These are phyloP conservation scores for Aurelia coerulea DNA, from an alignment of 30 jellyfish, hydroid and myxozoan genomes.

Conservation along the genomic window DNA sequence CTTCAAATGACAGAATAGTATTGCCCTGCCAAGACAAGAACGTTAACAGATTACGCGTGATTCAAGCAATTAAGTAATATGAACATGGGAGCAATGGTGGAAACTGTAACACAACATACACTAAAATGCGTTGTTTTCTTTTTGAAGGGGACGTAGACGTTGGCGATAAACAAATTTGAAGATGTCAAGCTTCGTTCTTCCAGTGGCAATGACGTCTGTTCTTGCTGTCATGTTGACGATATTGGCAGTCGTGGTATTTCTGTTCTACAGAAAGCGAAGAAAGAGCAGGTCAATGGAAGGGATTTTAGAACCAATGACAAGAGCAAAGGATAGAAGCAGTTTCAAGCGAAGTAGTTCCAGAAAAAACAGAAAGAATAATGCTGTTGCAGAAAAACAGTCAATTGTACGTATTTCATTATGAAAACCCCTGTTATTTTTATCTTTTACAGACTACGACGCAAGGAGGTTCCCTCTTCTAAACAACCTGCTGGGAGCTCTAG, in stretches of 20 bases:
- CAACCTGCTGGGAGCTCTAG: too few species aligned
- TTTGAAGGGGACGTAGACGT: neutral
- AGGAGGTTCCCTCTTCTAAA: neutral
- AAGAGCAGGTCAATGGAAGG: slow-evolving; percentile 58
- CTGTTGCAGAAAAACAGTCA: slow-evolving; percentile 55
- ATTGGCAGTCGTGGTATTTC: slow-evolving; percentile 67
- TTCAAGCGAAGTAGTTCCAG: slow-evolving; percentile 54
- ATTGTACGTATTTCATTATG: neutral
- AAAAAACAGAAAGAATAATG: slow-evolving; percentile 35
- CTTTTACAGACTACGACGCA: neutral
- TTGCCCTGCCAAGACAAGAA: too few species aligned
- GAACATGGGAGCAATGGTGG: too few species aligned
- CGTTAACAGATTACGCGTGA: too few species aligned
- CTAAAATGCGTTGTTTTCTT: neutral
- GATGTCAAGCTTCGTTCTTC: slow-evolving; percentile 62
- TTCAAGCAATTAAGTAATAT: too few species aligned
- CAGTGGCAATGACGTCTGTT: slow-evolving; percentile 77
- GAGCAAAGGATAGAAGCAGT: slow-evolving; percentile 58
- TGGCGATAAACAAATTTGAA: neutral
- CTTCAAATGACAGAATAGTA: too few species aligned
- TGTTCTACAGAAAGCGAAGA: slow-evolving; percentile 81
- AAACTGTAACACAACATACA: too few species aligned
- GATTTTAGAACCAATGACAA: slow-evolving; percentile 84
- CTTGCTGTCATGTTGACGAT: slow-evolving; percentile 84
- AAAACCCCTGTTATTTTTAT: neutral